Conservation (phyloP, 2,113 vertebrate genomes). For the Oreotrochilus melanogaster region DNA sequence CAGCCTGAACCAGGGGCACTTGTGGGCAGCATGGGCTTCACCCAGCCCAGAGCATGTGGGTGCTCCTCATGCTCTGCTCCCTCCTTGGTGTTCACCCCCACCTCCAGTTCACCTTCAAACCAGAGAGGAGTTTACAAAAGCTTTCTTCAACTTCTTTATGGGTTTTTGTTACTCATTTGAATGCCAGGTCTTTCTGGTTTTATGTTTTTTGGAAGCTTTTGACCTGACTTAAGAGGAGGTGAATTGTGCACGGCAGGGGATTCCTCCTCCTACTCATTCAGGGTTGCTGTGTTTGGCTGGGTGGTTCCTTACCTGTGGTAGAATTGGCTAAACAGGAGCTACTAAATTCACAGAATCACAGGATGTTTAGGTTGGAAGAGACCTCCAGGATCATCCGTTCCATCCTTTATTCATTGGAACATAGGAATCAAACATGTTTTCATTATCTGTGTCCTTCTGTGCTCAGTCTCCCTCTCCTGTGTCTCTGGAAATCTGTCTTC, state of each 20-base stretch:
- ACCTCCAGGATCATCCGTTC: too few relatives aligned
- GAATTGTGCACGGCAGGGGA: neutral
- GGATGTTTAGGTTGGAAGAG: too few relatives aligned
- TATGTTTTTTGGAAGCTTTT: neutral
- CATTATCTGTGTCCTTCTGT: too few relatives aligned
- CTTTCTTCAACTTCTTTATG: neutral
- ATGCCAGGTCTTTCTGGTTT: neutral
- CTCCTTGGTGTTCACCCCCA: too few relatives aligned
- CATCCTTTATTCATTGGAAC: neutral
- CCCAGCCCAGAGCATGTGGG: neutral
- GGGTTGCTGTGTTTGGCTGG: neutral
- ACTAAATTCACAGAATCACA: too few relatives aligned
- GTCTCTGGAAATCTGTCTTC: neutral
- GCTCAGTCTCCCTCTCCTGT: neutral
- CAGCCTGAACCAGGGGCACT: too few relatives aligned
- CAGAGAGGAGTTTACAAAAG: neutral
- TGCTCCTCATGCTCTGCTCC: fast-evolving
- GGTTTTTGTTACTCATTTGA: neutral
- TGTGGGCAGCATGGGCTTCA: neutral
- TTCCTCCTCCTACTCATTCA: neutral
- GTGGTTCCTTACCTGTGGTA: neutral
- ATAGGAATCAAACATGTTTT: fast-evolving
- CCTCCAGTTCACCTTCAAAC: neutral
- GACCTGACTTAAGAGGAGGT: neutral
- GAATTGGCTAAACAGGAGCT: neutral